Evolutionary conservation across 2,888 invertebrate genomes (phyloP).

Genomic region (Watsonalla cultraria): DNA sequence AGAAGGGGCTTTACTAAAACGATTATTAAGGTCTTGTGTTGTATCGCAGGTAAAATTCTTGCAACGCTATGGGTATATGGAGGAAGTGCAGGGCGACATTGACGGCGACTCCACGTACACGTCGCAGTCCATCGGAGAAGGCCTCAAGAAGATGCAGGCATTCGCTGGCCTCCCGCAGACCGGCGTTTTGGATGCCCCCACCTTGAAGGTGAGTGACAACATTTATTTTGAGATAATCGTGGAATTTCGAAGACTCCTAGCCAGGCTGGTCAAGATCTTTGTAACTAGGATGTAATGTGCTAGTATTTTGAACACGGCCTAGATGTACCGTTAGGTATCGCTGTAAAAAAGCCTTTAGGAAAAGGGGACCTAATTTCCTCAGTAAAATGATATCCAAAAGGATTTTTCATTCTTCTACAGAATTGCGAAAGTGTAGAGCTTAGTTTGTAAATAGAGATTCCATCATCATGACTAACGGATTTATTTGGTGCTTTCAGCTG

Average conservation of each 20-base stretch:
- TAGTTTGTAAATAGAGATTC: too few species aligned
- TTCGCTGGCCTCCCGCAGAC: conserved; percentile 85
- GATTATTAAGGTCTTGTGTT: not conserved
- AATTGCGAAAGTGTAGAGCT: too few species aligned
- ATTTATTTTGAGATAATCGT: not conserved
- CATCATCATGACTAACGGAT: not conserved
- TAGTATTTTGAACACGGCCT: too few species aligned
- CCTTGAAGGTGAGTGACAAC: conserved; percentile 70
- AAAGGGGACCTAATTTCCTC: too few species aligned
- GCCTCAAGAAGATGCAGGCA: conserved; percentile 82
- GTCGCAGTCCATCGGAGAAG: conserved; percentile 79
- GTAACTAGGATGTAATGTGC: too few species aligned
- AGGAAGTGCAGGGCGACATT: conserved; percentile 66
- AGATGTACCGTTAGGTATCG: too few species aligned
- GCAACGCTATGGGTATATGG: conserved; percentile 84
- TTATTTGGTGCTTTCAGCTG: conserved; percentile 63
- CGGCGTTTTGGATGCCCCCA: conserved; percentile 82
- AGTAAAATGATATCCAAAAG: too few species aligned
- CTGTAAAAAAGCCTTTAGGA: too few species aligned
- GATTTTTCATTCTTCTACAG: too few species aligned
- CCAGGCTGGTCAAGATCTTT: too few species aligned
- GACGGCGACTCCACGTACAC: conserved; percentile 81
- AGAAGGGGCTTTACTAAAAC: too few species aligned
- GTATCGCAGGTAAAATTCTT: conserved; percentile 80
- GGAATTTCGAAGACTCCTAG: not conserved